Percentiles rank a stretch among this genome's conserved stretches.
Conservation (phyloP, 2,888 invertebrate genomes). For the Spatulosminthurus flaviceps region DNA sequence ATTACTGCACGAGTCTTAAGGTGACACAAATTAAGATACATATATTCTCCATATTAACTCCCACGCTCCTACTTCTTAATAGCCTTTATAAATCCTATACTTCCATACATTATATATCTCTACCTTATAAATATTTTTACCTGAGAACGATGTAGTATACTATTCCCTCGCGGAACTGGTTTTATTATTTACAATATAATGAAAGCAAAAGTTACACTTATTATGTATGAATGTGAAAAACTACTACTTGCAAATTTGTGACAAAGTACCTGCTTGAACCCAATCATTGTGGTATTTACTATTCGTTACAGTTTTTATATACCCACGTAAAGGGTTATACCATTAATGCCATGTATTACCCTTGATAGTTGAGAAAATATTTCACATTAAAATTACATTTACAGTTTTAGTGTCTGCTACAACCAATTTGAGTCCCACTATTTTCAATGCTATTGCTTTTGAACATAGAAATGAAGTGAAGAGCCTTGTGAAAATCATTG, state of each 20-base stretch:
- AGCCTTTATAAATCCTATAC: neutral
- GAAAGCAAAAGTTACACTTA: conserved; percentile 1
- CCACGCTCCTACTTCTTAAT: conserved; percentile 21
- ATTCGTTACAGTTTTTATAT: conserved; percentile 1
- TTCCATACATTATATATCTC: neutral
- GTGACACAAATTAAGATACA: conserved; percentile 37
- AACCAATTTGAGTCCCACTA: too few relatives aligned
- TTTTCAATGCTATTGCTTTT: neutral
- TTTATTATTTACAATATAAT: neutral
- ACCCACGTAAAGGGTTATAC: neutral
- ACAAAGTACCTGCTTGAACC: neutral
- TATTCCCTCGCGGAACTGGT: conserved; percentile 30
- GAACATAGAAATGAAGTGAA: neutral
- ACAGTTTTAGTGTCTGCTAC: neutral
- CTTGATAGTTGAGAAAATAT: conserved; percentile 6
- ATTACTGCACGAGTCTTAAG: neutral
- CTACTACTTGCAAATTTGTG: neutral
- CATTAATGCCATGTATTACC: neutral
- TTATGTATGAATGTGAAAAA: neutral
- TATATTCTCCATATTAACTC: conserved; percentile 16
- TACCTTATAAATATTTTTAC: neutral
- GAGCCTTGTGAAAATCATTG: conserved; percentile 2
- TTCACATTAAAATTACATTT: conserved; percentile 3
- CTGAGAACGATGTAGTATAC: too few relatives aligned
- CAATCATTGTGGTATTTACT: neutral